Conservation (phyloP, 2,797 vertebrate species). For the Argentina silus region DNA sequence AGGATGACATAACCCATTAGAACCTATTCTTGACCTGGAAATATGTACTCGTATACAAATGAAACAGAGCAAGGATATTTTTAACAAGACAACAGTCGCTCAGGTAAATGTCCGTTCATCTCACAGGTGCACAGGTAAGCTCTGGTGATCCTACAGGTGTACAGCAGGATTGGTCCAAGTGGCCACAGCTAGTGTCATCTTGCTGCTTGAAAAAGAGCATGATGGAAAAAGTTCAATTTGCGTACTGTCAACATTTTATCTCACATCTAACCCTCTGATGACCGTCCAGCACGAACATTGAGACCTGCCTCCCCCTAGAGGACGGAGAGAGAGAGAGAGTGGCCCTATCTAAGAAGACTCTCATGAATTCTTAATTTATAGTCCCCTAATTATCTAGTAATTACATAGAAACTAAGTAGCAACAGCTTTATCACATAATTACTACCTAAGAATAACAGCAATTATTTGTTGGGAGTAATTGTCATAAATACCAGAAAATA, state of each 20-base stretch:
- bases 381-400: no score
- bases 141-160: slow-evolving; percentile 40
- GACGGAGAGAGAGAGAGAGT: slow-evolving; percentile 20
- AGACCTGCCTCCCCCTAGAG: slow-evolving; percentile 70
- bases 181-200: slow-evolving; percentile 68
- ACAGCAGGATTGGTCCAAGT: slow-evolving; percentile 81
- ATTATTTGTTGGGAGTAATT: no score
- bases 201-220: slow-evolving; percentile 32
- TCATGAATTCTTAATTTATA: no score
- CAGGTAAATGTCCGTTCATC: background rate
- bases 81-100: background rate
- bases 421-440: no score
- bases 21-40: background rate
- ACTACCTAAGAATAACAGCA: no score
- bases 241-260: background rate
- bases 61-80: background rate
- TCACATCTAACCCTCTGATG: background rate
- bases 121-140: slow-evolving; percentile 22
- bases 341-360: no score
- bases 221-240: slow-evolving; percentile 1
- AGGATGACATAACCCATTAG: background rate
- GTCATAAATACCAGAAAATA: no score
- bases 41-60: background rate
- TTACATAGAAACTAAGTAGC: no score
- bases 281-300: slow-evolving; percentile 37